Evolutionary conservation across 2,797 vertebrate species (phyloP).

Genomic region (Delichon dasypus): DNA sequence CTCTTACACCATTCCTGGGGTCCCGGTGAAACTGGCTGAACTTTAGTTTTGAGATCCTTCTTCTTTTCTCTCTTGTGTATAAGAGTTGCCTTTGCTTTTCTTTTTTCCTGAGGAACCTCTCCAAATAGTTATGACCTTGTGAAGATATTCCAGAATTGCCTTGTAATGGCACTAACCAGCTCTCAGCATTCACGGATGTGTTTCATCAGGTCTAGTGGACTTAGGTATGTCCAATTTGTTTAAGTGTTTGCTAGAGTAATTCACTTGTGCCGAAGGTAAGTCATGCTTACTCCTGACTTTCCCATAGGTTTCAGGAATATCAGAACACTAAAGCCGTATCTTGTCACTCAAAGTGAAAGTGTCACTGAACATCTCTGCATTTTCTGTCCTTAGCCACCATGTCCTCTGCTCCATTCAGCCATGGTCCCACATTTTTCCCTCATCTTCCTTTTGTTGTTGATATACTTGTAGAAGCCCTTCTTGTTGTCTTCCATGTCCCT

Average conservation of each 20-base stretch:
- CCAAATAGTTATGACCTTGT: neutral
- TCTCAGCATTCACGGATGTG: neutral
- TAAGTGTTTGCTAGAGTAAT: neutral
- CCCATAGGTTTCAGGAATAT: neutral
- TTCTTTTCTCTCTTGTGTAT: neutral
- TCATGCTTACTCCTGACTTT: neutral
- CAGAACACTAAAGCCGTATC: neutral
- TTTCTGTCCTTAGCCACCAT: neutral
- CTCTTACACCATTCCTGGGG: neutral
- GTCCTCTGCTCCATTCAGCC: neutral
- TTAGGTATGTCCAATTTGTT: neutral
- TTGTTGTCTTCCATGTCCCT: neutral
- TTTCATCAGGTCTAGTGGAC: neutral
- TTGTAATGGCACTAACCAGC: neutral
- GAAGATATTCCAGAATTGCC: neutral
- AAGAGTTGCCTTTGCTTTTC: neutral
- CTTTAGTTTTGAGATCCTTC: neutral
- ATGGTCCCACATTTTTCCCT: neutral
- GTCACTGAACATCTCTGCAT: neutral
- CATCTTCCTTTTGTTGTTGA: neutral
- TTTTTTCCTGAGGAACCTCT: neutral
- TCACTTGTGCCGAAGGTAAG: neutral
- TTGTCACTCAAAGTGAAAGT: neutral
- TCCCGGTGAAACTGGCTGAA: neutral
- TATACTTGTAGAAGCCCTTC: neutral